phyloP scores from a whole-genome alignment of 2,113 vertebrate genomes.

The Urocitellus parryii region DNA sequence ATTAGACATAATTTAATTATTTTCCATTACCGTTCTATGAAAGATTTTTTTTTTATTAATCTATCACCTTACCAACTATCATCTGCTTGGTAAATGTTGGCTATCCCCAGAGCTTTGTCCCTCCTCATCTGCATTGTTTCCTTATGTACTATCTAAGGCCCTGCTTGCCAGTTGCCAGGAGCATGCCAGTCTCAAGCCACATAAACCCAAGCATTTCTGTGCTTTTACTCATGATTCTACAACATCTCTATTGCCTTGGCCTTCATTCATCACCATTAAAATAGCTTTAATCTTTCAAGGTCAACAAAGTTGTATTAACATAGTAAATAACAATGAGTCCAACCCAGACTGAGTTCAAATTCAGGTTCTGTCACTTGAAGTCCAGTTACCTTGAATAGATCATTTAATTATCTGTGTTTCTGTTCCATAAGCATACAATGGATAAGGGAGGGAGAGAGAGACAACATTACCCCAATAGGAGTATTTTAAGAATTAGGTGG shows the following conservation, averaged over 20 bases:
- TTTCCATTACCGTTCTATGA: constrained; percentile 20
- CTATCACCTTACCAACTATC: neutral
- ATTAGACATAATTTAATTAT: constrained; percentile 60
- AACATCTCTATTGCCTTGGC: neutral
- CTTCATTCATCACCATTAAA: neutral
- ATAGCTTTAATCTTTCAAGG: neutral
- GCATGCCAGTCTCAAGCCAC: neutral
- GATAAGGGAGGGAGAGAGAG: neutral
- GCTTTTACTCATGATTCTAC: neutral
- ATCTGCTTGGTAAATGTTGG: constrained; percentile 29
- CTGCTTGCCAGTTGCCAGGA: neutral
- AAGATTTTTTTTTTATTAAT: neutral
- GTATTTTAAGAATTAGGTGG: neutral
- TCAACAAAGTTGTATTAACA: neutral
- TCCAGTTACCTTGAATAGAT: neutral
- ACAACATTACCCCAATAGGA: neutral
- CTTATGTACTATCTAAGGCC: neutral
- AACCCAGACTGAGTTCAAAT: constrained; percentile 7
- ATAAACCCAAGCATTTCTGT: neutral
- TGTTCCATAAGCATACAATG: neutral
- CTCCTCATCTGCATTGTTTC: neutral
- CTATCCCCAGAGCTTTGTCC: neutral
- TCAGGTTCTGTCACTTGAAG: neutral
- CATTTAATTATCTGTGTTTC: neutral
- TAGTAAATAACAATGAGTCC: neutral